These are phyloP conservation scores for Chloroceryle aenea DNA, from an alignment of 2,113 vertebrate species.

Conservation along the genomic window DNA sequence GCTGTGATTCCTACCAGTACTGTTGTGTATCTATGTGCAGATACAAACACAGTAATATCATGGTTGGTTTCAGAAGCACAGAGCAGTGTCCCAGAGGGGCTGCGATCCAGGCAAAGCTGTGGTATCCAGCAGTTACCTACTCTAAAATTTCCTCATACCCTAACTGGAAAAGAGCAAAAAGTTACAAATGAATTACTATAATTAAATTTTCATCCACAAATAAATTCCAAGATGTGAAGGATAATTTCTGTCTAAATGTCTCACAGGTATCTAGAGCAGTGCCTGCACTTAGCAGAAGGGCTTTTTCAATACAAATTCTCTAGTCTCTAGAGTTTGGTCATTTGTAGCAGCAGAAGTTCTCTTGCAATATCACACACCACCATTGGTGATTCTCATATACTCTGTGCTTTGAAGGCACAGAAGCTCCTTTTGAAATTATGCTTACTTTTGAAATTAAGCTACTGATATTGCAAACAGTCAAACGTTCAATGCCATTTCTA, in stretches of 20 bases:
- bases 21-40: background rate
- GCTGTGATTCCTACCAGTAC: accelerated
- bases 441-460: background rate
- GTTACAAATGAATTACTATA: background rate
- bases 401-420: background rate
- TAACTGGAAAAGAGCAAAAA: conserved; percentile 12
- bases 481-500: background rate
- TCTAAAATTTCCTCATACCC: background rate
- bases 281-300: background rate
- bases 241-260: background rate
- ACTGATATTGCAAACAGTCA: background rate
- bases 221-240: background rate
- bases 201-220: conserved; percentile 22
- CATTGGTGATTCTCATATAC: background rate
- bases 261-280: background rate
- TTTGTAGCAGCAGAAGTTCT: background rate
- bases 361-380: background rate
- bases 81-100: background rate
- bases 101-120: background rate
- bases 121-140: background rate
- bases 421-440: background rate
- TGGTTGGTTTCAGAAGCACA: background rate
- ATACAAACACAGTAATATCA: background rate
- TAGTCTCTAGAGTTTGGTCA: background rate
- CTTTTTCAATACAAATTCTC: background rate